Base-by-base conservation (phyloP, 1,140 invertebrate species). In the Helicoverpa zea region DNA sequence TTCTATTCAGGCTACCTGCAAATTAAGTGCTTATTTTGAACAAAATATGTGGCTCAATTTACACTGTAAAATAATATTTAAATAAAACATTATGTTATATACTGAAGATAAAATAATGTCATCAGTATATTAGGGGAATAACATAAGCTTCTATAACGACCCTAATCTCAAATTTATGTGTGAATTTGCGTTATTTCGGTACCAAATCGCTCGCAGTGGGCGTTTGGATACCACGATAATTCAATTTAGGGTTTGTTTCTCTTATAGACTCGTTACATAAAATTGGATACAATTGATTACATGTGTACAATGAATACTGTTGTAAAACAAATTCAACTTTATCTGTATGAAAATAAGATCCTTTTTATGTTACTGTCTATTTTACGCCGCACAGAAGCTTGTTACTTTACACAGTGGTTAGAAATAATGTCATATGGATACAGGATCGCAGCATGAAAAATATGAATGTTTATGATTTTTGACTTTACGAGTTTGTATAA, bases 111-210 rank as follows among this genome's bases (percentile, higher is more conserved):
- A 47, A 16, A 47, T 18, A 47, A 47, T 47, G 43, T 47, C 29
- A 47, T 4, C 63, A 47, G 35, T 16, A 64, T 35, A 64, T n/a
- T 43, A 43, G 5, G 35, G 35, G 35, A 43, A 35, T 63, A 66
- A 11, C 3, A 47, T 66, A 43, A 35, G 35, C 35, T 35, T 11
- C 3, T 47, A 47, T 47, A 66, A 66, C 11, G 63, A 66, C 63
- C 35, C 30, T 66, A 66, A 66, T 66, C 63, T n/a, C 30, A 30
- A 66, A 66, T 66, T 66, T 66, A 66, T 66, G 35, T 47, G n/a
- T 47, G 14, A 16, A 47, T 66, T 66, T 47, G n/a, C 35, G 35
- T 66, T 66, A 18, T 58, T 58, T 18, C 14, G 56, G 16, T 18
- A 10, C 14, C 56, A 18, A 58, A 58, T 18, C 16, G 18, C 16